Base-by-base conservation (phyloP, 2,888 invertebrate genomes). In the Trissolcus japonicus region DNA sequence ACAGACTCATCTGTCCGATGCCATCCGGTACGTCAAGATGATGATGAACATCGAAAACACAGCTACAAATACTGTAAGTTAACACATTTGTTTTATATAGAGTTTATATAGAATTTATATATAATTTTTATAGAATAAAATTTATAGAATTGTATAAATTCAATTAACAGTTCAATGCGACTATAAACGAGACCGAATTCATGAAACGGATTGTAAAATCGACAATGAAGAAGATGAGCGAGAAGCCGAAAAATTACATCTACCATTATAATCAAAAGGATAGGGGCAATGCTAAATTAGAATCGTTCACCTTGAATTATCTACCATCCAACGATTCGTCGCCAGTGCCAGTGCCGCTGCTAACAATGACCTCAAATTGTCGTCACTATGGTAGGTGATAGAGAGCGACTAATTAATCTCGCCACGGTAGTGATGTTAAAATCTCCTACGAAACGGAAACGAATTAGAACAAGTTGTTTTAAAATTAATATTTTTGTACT, bases 1-100 rank as follows among this genome's bases (percentile, higher is more conserved):
- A 71, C 87, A 86, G 56, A 90, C 91, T 21, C 91, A 92, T 84
- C 89, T 91, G 80, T 89, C 90, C 72, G 92, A 92, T 87, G 91
- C 89, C 2, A 89, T 89, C 6, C 66, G 76, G 48, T 73, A 76
- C 16, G 56, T 74, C 6, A 73, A 76, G 65, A 74, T 78, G 68
- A 80, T 80, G 78, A 76, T 80, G 76, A 78, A 76, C 35, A 73
- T 80, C 21, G 80, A 80, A 68, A 76, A 60, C 0, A 48, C 73
- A 6, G 80, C 78, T n/a, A 75, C 74, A n/a, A 78, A 29, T 53
- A 59, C 67, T 40, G 78, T 78, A 59, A 63, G 55, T n/a, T n/a
- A n/a, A n/a, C n/a, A n/a, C n/a, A n/a, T n/a, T n/a, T n/a, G n/a
- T n/a, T n/a, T n/a, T n/a, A n/a, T n/a, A n/a, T n/a, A n/a, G n/a